Evolutionary conservation across 2,113 vertebrate species (phyloP).

Genomic region (Catharus minimus): DNA sequence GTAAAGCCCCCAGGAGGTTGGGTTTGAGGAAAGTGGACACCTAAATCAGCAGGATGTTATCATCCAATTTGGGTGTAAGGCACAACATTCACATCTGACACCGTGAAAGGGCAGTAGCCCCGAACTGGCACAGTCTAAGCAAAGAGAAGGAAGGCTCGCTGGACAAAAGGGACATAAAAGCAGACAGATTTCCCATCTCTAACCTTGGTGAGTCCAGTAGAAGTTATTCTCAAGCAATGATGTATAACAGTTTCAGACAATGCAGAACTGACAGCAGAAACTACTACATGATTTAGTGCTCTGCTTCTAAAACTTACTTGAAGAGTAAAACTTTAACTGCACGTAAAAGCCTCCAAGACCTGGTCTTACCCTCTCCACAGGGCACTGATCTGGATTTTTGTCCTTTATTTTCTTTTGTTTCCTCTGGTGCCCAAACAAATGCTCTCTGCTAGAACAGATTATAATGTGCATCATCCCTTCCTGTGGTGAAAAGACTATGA

Average conservation of each 20-base stretch:
- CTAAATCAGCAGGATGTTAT: not conserved
- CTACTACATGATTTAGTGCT: not conserved
- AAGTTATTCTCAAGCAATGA: not conserved
- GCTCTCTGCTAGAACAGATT: slow-evolving; percentile 12
- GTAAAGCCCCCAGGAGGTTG: not conserved
- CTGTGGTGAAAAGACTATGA: slow-evolving; percentile 1
- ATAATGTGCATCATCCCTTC: slow-evolving; percentile 21
- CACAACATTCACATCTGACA: not conserved
- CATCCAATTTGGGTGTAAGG: not conserved
- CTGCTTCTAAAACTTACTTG: not conserved
- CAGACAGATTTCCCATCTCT: not conserved
- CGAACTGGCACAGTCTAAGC: not conserved
- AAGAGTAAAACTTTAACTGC: not conserved
- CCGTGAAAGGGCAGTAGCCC: not conserved
- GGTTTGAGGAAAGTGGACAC: not conserved
- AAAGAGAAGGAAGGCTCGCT: not conserved
- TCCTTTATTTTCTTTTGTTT: not conserved
- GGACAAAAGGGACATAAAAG: not conserved
- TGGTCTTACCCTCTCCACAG: not conserved
- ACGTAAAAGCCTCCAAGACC: not conserved
- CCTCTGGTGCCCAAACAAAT: slow-evolving; percentile 21
- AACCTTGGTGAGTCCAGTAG: not conserved
- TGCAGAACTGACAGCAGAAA: not conserved
- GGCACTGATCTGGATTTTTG: not conserved
- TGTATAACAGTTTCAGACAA: not conserved